These are phyloP conservation scores for Drepana falcataria DNA, from an alignment of 2,888 invertebrate species.

Conservation along the genomic window DNA sequence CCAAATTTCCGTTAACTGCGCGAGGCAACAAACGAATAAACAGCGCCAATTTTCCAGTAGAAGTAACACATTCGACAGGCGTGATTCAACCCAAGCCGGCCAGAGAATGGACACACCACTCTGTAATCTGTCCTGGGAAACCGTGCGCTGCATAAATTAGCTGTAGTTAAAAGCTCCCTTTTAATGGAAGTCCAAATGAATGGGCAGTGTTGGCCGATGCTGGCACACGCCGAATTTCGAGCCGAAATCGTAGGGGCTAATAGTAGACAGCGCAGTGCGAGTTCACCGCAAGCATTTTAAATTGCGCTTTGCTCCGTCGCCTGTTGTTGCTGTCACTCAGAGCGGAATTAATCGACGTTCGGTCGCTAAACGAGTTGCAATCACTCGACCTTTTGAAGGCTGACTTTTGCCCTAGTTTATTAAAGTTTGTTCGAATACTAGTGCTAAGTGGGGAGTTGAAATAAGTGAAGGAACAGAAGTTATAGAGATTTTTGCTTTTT, in stretches of 20 bases:
- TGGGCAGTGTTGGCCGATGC: conserved; percentile 47
- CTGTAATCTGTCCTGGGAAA: conserved; percentile 71
- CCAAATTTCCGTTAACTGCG: not conserved
- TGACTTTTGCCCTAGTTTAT: conserved; percentile 8
- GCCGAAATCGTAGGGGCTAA: conserved; percentile 33
- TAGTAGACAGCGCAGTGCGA: conserved; percentile 37
- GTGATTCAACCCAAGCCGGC: conserved; percentile 50
- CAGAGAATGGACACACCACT: conserved; percentile 52
- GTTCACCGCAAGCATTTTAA: conserved; percentile 52
- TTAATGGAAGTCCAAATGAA: conserved; percentile 72
- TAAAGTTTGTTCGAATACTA: conserved; percentile 5
- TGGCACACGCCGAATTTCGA: conserved; percentile 34
- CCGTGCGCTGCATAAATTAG: conserved; percentile 72
- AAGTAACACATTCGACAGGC: conserved; percentile 50
- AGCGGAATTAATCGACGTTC: conserved; percentile 33
- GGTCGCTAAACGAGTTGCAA: conserved; percentile 21
- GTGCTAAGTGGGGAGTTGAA: not conserved
- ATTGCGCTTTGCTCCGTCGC: conserved; percentile 41
- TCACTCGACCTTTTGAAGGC: not conserved
- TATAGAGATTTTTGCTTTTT: too few species aligned
- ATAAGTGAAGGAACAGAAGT: too few species aligned
- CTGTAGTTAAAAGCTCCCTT: conserved; percentile 72
- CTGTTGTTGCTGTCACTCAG: conserved; percentile 32
- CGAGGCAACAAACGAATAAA: conserved; percentile 41
- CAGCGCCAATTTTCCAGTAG: conserved; percentile 44